Evolutionary conservation across 2,888 invertebrate species (phyloP).

Genomic region (Tipula lateralis): DNA sequence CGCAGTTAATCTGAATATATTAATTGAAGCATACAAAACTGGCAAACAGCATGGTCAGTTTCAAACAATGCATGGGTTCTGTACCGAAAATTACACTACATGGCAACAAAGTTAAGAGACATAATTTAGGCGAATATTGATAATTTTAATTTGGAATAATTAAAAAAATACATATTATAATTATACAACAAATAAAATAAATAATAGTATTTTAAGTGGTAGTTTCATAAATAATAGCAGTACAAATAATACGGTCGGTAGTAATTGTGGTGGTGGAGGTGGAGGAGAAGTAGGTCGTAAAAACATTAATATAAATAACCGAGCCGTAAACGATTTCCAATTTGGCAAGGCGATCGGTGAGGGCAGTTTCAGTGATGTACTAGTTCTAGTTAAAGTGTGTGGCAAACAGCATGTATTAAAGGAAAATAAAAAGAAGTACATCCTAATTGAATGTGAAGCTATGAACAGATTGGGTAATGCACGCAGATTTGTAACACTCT

Average conservation of each 20-base stretch:
- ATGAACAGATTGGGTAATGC: constrained; percentile 76
- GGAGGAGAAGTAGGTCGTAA: neutral
- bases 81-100: no score
- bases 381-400: constrained; percentile 86
- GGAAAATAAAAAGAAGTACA: constrained; percentile 89
- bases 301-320: constrained; percentile 50
- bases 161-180: no score
- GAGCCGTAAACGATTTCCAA: constrained; percentile 81
- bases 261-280: neutral
- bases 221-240: neutral
- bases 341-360: constrained; percentile 96
- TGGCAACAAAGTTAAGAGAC: no score
- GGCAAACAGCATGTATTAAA: constrained; percentile 89
- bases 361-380: constrained; percentile 92
- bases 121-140: no score
- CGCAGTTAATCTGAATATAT: no score
- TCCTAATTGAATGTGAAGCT: constrained; percentile 91
- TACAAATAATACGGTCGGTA: neutral
- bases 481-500: constrained; percentile 88
- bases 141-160: no score
- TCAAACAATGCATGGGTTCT: no score
- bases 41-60: no score
- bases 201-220: neutral
- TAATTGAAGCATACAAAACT: no score
- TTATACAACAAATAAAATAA: constrained; percentile 26